Evolutionary conservation across 1,140 invertebrate species (phyloP).

Genomic region (Brachionus koreanus): DNA sequence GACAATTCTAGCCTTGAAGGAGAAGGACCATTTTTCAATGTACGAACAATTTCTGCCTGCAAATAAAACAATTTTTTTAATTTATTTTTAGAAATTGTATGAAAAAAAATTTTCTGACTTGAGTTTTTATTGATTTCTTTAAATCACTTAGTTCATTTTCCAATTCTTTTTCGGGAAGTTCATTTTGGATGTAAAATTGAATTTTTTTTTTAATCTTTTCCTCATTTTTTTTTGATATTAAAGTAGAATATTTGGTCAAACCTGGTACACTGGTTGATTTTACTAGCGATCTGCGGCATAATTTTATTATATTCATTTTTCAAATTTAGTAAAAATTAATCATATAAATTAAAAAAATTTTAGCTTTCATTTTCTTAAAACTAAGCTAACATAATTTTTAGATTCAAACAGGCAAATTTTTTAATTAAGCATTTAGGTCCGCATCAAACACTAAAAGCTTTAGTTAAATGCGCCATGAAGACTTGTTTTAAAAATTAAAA

Average conservation of each 20-base stretch:
- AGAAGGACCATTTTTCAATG: neutral
- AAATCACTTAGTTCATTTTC: neutral
- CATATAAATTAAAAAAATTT: neutral
- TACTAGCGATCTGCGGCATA: neutral
- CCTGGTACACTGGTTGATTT: neutral
- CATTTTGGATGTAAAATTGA: constrained; percentile 1
- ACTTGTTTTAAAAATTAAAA: too few species aligned
- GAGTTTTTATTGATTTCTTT: neutral
- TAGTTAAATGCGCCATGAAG: too few species aligned
- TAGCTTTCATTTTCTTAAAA: neutral
- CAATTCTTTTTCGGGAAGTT: neutral
- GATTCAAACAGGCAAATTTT: too few species aligned
- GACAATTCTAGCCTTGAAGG: neutral
- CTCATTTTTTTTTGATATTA: neutral
- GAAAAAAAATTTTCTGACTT: neutral
- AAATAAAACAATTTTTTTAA: neutral
- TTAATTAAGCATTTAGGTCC: too few species aligned
- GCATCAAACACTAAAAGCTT: too few species aligned
- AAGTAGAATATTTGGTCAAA: neutral
- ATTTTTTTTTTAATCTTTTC: constrained; percentile 24
- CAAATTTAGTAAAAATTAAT: neutral
- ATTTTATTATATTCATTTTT: neutral
- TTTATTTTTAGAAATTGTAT: neutral
- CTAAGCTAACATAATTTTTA: neutral
- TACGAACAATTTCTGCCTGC: neutral